Base-by-base conservation (phyloP, 2,888 invertebrate species). In the Hylaea fasciaria region DNA sequence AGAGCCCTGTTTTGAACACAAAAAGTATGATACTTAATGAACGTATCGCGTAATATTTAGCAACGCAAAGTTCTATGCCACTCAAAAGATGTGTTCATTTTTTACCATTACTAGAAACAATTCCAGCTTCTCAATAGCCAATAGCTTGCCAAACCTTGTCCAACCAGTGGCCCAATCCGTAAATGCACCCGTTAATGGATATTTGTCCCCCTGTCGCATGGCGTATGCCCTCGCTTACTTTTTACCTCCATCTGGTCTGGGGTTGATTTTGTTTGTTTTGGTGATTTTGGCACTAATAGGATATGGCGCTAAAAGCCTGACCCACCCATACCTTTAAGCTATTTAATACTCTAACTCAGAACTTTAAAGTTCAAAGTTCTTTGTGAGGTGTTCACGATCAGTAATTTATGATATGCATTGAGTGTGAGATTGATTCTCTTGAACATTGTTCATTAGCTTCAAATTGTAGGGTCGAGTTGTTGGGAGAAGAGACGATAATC, bases 161-260 rank as follows among this genome's bases (percentile, higher is more conserved):
- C 41, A 52, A 66, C 62, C 44, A 53, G 56, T 53, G 56, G 17
- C 1, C 53, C 50, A 58, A 55, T 14, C 43, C 45, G 43, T 57
- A 58, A 64, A 22, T 64, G 62, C 63, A 69, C 54, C 60, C 55
- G 63, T 64, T 71, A 71, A 70, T 71, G 67, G 71, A 69, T 63
- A 61, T 65, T 63, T 57, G 60, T 46, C 58, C 57, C 64, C 52
- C 35, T 11, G 39, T 39, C 48, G 40, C 29, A 47, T 39, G 29
- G 13, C 40, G 48, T 62, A 57, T 49, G 57, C 61, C 49, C 44
- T 14, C 62, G 59, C 57, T 57, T 63, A 60, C 62, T 66, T 66
- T 68, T 70, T 68, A 17, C 52, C 14, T 16, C 17, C 22, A 53
- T 45, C 58, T 50, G 57, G 47, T 51, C 41, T 49, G 57, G 64